Conservation (phyloP, 1,140 invertebrate genomes). For the Copidosoma floridanum region DNA sequence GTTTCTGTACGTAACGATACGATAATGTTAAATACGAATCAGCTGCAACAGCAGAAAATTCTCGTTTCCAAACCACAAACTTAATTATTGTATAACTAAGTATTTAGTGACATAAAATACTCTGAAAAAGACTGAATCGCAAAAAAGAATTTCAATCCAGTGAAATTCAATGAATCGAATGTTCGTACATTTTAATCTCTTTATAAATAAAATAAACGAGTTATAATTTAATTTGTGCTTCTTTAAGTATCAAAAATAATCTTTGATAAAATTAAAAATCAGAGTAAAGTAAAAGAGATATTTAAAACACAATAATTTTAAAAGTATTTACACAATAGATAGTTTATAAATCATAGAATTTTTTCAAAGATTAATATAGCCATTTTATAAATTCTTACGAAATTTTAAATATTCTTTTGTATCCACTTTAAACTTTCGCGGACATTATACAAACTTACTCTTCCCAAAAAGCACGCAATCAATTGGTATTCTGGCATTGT, state of each 20-base stretch:
- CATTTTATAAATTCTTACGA: background rate
- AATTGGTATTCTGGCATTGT: slow-evolving; percentile 72
- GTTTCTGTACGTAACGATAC: too few relatives aligned
- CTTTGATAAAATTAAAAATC: slow-evolving; percentile 15
- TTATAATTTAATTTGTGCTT: slow-evolving; percentile 28
- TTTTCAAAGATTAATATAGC: background rate
- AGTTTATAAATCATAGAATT: background rate
- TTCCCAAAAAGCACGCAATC: slow-evolving; percentile 68
- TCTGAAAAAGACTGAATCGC: too few relatives aligned
- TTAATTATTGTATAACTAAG: too few relatives aligned
- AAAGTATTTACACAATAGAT: slow-evolving; percentile 1
- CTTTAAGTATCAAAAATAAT: slow-evolving; percentile 36
- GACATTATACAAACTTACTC: slow-evolving; percentile 63
- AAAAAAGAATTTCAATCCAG: too few relatives aligned
- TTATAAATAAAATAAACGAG: too few relatives aligned
- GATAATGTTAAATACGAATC: too few relatives aligned
- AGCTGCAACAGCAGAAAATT: too few relatives aligned
- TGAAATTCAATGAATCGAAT: background rate
- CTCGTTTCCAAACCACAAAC: too few relatives aligned
- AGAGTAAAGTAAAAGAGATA: background rate
- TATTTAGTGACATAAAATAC: too few relatives aligned
- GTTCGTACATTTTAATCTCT: too few relatives aligned
- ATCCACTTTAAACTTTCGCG: slow-evolving; percentile 68
- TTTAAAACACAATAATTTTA: slow-evolving; percentile 4
- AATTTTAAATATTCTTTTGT: slow-evolving; percentile 39